phyloP scores from a whole-genome alignment of 2,888 invertebrate genomes.

The Lasioglossum zephyrum region DNA sequence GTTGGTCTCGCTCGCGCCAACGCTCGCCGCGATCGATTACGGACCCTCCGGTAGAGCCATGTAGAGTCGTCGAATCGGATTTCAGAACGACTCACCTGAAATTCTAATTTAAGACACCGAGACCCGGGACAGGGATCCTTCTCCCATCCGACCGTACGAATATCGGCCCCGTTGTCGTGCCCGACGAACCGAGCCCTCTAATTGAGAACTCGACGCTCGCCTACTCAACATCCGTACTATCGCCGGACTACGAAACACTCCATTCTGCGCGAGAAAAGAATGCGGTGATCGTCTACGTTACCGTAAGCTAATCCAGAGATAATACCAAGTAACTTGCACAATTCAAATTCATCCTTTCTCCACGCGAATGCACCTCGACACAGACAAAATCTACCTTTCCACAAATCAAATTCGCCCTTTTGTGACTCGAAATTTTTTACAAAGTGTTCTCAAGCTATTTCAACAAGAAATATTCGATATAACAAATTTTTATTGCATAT shows the following conservation, averaged over 20 bases:
- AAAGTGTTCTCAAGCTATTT: too few relatives aligned
- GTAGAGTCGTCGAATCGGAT: constrained; percentile 70
- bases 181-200: constrained; percentile 60
- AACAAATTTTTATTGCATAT: too few relatives aligned
- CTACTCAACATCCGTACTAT: constrained; percentile 57
- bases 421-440: too few relatives aligned
- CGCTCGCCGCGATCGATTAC: constrained; percentile 64
- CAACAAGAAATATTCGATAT: too few relatives aligned
- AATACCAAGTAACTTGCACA: not conserved
- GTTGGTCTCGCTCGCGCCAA: constrained; percentile 22
- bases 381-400: too few relatives aligned
- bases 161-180: constrained; percentile 46
- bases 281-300: not conserved
- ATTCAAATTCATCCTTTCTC: not conserved
- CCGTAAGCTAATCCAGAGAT: not conserved
- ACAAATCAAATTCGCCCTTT: too few relatives aligned
- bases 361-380: too few relatives aligned
- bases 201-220: constrained; percentile 54
- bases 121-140: constrained; percentile 47
- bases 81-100: constrained; percentile 69
- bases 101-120: constrained; percentile 73
- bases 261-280: not conserved
- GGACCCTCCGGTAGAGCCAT: constrained; percentile 44
- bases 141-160: constrained; percentile 52
- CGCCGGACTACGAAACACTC: constrained; percentile 28